Evolutionary conservation across 2,797 vertebrate genomes (phyloP), one percentile per base, ranked within the genome.

Genomic region (Pangasius larnaudii): DNA sequence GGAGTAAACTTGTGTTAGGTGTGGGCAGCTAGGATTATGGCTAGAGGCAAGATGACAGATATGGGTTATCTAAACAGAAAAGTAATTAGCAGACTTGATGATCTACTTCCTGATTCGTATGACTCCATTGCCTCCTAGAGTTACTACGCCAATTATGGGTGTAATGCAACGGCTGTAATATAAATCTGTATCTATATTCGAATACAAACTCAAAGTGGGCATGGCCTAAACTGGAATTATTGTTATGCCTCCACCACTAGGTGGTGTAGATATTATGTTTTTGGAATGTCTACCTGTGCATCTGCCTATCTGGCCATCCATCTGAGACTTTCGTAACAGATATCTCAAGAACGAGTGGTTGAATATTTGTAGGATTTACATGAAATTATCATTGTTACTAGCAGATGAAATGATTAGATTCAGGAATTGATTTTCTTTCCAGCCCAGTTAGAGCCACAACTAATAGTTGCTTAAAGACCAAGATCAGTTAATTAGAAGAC

Each of bases 71-170:
- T n/a, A 59, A 82, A 69, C 33, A 14, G 2, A 36, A 36, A 39
- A 51, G 71, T 74, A 77, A 69, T 78, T 85, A 85, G 39, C 61
- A 78, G 36, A 30, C 9, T 61, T 63, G 51, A 82, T 61, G 65
- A 83, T 22, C 56, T 82, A 30, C 69, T 51, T 84, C 8, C 53
- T 42, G 67, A n/a, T 63, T 83, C 6, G 46, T 81, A 85, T 82
- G 78, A 86, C 46, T 79, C 78, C 65, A 80, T 82, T 91, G 84
- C 42, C 83, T 33, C 30, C 56, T 88, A n/a, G 72, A 85, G 84
- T 80, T 67, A 36, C 53, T 39, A 0, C 0, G 6, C 33, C 5
- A 27, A 14, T 27, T 27, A 27, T 59, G 22, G 5, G 4, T 59
- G 53, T 61, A 14, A 81, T 59, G 9, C 78, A 42, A 61, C 3